Conservation (phyloP, 2,888 invertebrate species). For the Orchesellides sinensis region DNA sequence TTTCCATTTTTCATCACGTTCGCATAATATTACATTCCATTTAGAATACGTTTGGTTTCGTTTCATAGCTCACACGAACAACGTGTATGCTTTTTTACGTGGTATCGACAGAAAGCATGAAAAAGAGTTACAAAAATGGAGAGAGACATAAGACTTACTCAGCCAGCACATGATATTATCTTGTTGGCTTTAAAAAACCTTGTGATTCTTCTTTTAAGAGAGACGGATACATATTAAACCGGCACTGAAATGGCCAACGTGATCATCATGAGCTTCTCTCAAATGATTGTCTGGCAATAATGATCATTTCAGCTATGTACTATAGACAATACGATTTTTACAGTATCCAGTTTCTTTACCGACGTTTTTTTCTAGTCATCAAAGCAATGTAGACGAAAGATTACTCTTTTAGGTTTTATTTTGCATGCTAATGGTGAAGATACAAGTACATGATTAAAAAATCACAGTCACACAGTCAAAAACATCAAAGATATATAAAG, state of each 20-base stretch:
- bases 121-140: background rate
- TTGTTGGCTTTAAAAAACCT: background rate
- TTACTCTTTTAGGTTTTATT: background rate
- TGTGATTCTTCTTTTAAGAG: background rate
- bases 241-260: slow-evolving; percentile 62
- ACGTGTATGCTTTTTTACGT: background rate
- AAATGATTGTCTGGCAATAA: slow-evolving; percentile 60
- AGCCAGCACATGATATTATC: background rate
- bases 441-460: background rate
- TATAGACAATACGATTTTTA: slow-evolving; percentile 15
- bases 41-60: slow-evolving; percentile 56
- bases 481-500: background rate
- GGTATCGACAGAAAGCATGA: background rate
- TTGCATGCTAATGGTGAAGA: background rate
- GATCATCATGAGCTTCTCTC: slow-evolving; percentile 49
- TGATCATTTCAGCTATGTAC: slow-evolving; percentile 30
- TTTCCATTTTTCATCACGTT: slow-evolving; percentile 55
- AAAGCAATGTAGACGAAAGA: background rate
- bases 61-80: slow-evolving; percentile 32
- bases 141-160: background rate
- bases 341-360: background rate
- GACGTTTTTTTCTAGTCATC: background rate
- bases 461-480: background rate
- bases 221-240: slow-evolving; percentile 29
- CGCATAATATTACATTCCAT: slow-evolving; percentile 47